Evolutionary conservation across 2,797 vertebrate species (phyloP), one percentile per base, ranked within the genome.

Genomic region (Delichon dasypus): DNA sequence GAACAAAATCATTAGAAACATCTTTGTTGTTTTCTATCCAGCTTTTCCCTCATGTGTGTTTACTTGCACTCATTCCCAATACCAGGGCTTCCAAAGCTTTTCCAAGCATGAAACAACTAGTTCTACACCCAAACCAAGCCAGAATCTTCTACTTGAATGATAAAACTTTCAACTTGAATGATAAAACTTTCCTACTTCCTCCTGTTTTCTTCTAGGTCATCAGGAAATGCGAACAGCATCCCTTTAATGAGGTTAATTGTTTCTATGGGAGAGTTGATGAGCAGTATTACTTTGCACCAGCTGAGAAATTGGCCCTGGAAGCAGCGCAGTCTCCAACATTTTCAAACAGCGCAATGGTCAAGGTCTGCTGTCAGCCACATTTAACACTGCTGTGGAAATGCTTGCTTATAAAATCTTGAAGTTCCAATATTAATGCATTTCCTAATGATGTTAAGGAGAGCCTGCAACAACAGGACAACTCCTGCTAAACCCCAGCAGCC

Each of bases 361-460:
- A 44, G 38, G 32, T 32, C 38, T 34, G 19, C 38, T 84, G n/a
- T 10, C 26, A 44, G 44, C 50, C 70, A 47, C 2, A 0, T 65
- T 47, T 51, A 74, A 23, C 13, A 5, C 15, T 30, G 16, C 30
- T 65, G 25, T 32, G 50, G 29, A 92, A 85, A 62, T 7, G 1
- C 7, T 54, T 30, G 23, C 18, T n/a, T n/a, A 5, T 13, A 38
- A 85, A 83, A 60, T 5, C 8, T 25, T 86, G 27, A 36, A 61
- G 57, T 72, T 40, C 78, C 79, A 73, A 3, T 11, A 55, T 6
- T 20, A 81, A 44, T 7, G 7, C 4, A 34, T 50, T 80, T 84
- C 36, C n/a, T 40, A 45, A 11, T 0, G 0, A 15, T 42, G 14
- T 20, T 40, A 50, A 42, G 3, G 5, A 48, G 29, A 74, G 7